phyloP scores from a whole-genome alignment of 2,797 vertebrate genomes.

The Pitangus sulphuratus region DNA sequence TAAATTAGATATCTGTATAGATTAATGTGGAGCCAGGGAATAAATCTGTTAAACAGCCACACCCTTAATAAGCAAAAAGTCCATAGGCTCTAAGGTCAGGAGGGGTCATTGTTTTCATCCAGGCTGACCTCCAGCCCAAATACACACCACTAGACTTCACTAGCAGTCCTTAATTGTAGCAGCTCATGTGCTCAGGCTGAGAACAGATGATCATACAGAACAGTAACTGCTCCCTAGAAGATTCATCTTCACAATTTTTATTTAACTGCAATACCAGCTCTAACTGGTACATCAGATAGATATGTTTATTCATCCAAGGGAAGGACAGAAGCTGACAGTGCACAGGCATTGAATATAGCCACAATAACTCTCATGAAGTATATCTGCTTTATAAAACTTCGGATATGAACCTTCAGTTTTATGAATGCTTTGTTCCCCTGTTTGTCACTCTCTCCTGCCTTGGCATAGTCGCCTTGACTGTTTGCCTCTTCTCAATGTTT shows the following conservation, averaged over 20 bases:
- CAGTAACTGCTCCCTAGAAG: background rate
- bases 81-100: background rate
- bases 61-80: background rate
- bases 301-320: background rate
- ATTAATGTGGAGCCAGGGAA: background rate
- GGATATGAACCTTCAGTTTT: background rate
- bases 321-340: background rate
- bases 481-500: background rate
- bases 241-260: background rate
- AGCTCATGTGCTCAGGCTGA: background rate
- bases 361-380: background rate
- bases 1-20: background rate
- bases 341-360: background rate
- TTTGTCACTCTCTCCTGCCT: background rate
- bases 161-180: background rate
- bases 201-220: background rate
- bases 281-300: background rate
- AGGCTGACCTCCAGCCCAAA: background rate
- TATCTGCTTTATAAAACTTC: background rate
- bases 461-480: background rate
- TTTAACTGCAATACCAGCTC: background rate
- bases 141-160: background rate
- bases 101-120: background rate
- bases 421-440: background rate
- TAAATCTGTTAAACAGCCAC: background rate